Evolutionary conservation across 1,140 invertebrate genomes (phyloP).

Genomic region (Drosophila jambulina): DNA sequence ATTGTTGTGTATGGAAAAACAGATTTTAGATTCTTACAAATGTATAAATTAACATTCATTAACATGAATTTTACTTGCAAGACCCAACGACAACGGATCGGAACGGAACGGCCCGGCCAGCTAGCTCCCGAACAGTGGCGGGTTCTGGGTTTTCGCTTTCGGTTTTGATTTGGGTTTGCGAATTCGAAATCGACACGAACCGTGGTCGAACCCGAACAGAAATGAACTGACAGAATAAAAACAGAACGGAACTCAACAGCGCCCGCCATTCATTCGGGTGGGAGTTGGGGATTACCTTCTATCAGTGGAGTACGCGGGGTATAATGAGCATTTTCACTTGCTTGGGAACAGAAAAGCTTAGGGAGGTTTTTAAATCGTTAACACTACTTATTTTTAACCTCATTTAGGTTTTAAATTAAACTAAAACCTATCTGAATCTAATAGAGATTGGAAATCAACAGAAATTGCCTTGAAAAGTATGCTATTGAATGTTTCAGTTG

Average conservation of each 20-base stretch:
- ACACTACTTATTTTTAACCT: not conserved
- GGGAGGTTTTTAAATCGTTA: not conserved
- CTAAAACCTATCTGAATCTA: not conserved
- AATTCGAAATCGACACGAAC: slow-evolving; percentile 45
- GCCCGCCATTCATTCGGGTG: slow-evolving; percentile 59
- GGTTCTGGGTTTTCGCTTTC: slow-evolving; percentile 20
- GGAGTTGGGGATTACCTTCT: slow-evolving; percentile 46
- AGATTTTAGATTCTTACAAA: slow-evolving; percentile 78
- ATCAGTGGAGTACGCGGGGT: slow-evolving; percentile 11
- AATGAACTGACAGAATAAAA: slow-evolving; percentile 46
- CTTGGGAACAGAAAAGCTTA: not conserved
- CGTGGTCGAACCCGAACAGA: slow-evolving; percentile 46
- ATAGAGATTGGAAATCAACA: not conserved
- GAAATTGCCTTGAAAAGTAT: not conserved
- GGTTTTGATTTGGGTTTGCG: slow-evolving; percentile 29
- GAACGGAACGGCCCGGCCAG: slow-evolving; percentile 10
- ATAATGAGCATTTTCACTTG: not conserved
- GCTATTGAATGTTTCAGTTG: not conserved
- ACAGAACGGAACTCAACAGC: slow-evolving; percentile 55
- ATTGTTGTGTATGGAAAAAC: slow-evolving; percentile 58
- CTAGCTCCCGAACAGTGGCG: slow-evolving; percentile 16
- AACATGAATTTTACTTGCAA: slow-evolving; percentile 76
- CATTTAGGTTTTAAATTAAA: not conserved
- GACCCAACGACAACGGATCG: slow-evolving; percentile 28
- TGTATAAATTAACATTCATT: slow-evolving; percentile 83